These are phyloP conservation scores for Cheilosia urbana DNA, from an alignment of 2,888 invertebrate species.

Conservation along the genomic window DNA sequence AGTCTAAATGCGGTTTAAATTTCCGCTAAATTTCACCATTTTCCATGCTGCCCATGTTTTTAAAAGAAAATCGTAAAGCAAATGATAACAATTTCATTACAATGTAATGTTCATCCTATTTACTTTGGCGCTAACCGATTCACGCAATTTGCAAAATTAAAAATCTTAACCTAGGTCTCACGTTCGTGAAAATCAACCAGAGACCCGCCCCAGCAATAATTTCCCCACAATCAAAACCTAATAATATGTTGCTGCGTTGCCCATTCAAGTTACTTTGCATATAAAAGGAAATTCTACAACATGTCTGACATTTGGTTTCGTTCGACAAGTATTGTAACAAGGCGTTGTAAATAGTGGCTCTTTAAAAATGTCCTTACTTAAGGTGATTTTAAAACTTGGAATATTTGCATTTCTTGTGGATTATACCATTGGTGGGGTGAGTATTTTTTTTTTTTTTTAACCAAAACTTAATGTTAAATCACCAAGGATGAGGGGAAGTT, in stretches of 20 bases:
- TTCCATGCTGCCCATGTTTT: too few relatives aligned
- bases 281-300: constrained; percentile 41
- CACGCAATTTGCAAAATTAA: constrained; percentile 4
- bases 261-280: constrained; percentile 12
- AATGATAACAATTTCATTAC: too few relatives aligned
- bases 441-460: background rate
- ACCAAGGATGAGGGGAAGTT: too few relatives aligned
- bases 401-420: constrained; percentile 17
- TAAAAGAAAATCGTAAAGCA: too few relatives aligned
- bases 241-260: constrained; percentile 29
- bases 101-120: background rate
- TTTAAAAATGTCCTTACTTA: constrained; percentile 38
- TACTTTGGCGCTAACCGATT: constrained; percentile 37
- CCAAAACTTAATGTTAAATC: too few relatives aligned
- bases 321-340: background rate
- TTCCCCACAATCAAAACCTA: constrained; percentile 40
- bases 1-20: too few relatives aligned
- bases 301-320: constrained; percentile 33
- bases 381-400: constrained; percentile 20
- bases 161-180: background rate
- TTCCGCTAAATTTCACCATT: too few relatives aligned
- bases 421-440: constrained; percentile 48
- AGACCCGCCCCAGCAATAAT: constrained; percentile 31
- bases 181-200: constrained; percentile 34
- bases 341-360: background rate